Evolutionary conservation across 1,140 invertebrate species (phyloP).

Genomic region (Euwallacea similis): DNA sequence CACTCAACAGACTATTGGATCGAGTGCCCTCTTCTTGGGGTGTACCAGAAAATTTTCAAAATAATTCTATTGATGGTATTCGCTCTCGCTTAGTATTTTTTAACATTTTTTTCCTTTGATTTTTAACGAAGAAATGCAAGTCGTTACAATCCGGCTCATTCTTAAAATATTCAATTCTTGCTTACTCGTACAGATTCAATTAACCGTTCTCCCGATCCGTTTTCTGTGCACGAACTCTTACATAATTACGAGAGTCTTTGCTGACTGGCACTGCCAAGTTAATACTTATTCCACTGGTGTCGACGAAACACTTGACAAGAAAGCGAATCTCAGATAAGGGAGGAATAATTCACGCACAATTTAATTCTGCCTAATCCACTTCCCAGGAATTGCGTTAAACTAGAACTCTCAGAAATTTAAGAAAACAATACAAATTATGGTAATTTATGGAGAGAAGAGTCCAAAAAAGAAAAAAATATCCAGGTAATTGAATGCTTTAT

Average conservation of each 20-base stretch:
- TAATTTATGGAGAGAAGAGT: background rate
- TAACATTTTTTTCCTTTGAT: no score
- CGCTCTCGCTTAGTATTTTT: no score
- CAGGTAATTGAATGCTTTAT: background rate
- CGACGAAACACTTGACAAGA: slow-evolving; percentile 8
- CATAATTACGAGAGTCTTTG: slow-evolving; percentile 22
- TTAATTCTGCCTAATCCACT: no score
- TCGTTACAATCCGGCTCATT: background rate
- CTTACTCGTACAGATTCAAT: slow-evolving; percentile 13
- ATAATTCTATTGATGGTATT: no score
- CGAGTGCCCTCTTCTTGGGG: no score
- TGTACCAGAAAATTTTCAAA: no score
- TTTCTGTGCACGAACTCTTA: slow-evolving; percentile 19
- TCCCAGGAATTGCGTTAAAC: no score
- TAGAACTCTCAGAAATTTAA: no score
- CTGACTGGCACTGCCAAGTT: slow-evolving; percentile 24
- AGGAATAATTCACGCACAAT: background rate
- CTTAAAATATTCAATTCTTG: slow-evolving; percentile 19
- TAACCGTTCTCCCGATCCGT: slow-evolving; percentile 24
- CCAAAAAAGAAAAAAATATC: background rate
- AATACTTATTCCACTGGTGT: slow-evolving; percentile 14
- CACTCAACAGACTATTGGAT: no score
- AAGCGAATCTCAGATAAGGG: slow-evolving; percentile 3
- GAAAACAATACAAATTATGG: no score
- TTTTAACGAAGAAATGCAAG: background rate